Evolutionary conservation across 2,888 invertebrate species (phyloP).

Genomic region (Cheilosia variabilis): DNA sequence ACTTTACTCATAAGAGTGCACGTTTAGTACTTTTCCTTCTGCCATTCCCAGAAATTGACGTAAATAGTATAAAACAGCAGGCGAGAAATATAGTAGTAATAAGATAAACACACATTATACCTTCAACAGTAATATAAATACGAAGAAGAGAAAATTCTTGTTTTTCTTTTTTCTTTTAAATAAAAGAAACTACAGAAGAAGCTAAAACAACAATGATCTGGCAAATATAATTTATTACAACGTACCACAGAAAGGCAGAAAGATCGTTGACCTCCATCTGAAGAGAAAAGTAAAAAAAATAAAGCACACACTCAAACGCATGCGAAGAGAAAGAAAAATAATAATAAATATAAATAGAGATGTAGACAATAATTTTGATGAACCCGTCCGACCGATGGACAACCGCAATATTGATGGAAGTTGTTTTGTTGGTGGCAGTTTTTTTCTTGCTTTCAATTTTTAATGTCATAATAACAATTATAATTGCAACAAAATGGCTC

Average conservation of each 20-base stretch:
- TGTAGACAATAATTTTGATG: slow-evolving; percentile 23
- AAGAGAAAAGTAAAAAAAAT: slow-evolving; percentile 50
- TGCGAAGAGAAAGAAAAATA: slow-evolving; percentile 54
- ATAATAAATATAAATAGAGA: slow-evolving; percentile 20
- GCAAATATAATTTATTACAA: slow-evolving; percentile 60
- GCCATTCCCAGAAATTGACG: slow-evolving; percentile 10
- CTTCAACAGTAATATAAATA: neutral
- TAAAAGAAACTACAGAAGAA: slow-evolving; percentile 58
- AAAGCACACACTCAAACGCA: slow-evolving; percentile 22
- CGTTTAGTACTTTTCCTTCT: slow-evolving; percentile 50
- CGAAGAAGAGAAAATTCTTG: slow-evolving; percentile 32
- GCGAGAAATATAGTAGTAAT: neutral
- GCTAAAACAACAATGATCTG: slow-evolving; percentile 60
- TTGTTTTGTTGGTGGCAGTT: slow-evolving; percentile 23
- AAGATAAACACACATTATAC: neutral
- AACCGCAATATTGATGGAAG: slow-evolving; percentile 32
- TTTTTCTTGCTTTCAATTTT: slow-evolving; percentile 35
- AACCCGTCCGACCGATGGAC: slow-evolving; percentile 16
- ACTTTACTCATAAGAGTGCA: slow-evolving; percentile 13
- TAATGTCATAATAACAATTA: slow-evolving; percentile 59
- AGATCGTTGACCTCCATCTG: slow-evolving; percentile 69
- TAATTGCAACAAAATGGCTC: slow-evolving; percentile 60
- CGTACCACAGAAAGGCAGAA: slow-evolving; percentile 60
- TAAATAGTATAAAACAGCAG: slow-evolving; percentile 1
- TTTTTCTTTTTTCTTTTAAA: neutral